A percentile compares a stretch with the other conserved stretches of the same genome.
phyloP scores from a whole-genome alignment of 2,113 vertebrate species.

The Propithecus coquereli region DNA sequence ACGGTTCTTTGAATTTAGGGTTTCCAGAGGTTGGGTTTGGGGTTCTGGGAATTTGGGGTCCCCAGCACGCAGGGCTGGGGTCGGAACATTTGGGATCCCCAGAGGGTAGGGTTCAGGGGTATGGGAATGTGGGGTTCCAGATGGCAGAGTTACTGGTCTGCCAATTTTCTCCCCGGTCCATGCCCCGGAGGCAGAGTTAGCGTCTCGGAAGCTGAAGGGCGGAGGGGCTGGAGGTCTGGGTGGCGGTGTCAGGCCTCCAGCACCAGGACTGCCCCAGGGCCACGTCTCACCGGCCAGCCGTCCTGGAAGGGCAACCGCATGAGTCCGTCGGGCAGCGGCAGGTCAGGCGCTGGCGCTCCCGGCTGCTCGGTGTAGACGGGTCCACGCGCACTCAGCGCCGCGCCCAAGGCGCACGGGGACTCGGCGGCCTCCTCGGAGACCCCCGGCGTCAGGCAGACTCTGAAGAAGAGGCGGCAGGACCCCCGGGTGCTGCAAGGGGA shows the following conservation, averaged over 20 bases:
- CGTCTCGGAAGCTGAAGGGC: not conserved
- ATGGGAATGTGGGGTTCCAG: not conserved
- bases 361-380: conserved; percentile 78
- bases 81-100: not conserved
- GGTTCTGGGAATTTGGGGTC: not conserved
- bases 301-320: conserved; percentile 87
- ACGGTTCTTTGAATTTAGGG: not conserved
- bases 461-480: conserved; percentile 89
- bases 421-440: conserved; percentile 84
- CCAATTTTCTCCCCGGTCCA: not conserved
- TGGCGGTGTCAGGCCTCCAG: no score
- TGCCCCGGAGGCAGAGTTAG: not conserved
- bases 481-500: conserved; percentile 52
- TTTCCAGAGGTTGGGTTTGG: not conserved
- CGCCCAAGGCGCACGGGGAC: conserved; percentile 88
- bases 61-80: not conserved
- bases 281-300: conserved; percentile 89
- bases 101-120: not conserved
- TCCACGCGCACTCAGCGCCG: conserved; percentile 81
- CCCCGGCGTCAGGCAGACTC: conserved; percentile 89
- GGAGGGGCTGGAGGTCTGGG: not conserved
- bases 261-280: not conserved
- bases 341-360: conserved; percentile 71
- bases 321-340: conserved; percentile 81
- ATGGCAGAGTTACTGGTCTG: not conserved